Conservation (phyloP, 1,140 invertebrate species). For the Hyposmocoma kahamanoa region DNA sequence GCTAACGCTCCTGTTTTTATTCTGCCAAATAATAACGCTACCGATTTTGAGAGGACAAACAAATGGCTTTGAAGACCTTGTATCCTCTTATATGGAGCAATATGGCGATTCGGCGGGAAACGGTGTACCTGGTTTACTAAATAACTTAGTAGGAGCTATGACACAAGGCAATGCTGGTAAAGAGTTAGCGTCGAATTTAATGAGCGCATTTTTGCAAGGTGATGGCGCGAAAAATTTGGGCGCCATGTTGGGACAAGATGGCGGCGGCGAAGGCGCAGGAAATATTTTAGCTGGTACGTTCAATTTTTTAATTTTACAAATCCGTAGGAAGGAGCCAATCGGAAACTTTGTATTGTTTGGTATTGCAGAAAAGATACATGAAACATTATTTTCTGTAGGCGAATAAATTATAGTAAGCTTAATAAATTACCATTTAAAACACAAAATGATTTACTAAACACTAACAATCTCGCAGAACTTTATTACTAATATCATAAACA, state of each 20-base stretch:
- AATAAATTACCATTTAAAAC: no score
- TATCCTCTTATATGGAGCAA: slow-evolving; percentile 74
- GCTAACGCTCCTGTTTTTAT: slow-evolving; percentile 23
- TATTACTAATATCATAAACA: no score
- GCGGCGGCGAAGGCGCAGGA: slow-evolving; percentile 20
- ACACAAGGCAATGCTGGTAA: slow-evolving; percentile 53
- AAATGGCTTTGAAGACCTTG: slow-evolving; percentile 71
- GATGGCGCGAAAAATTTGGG: slow-evolving; percentile 65
- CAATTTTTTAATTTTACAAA: no score
- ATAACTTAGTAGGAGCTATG: no score
- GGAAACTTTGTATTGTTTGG: no score
- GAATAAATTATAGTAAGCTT: no score
- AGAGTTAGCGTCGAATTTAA: slow-evolving; percentile 58
- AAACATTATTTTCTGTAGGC: no score
- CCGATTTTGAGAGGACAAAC: slow-evolving; percentile 31
- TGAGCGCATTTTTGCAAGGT: slow-evolving; percentile 76
- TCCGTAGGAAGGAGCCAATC: no score
- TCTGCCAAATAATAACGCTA: slow-evolving; percentile 33
- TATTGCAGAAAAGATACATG: no score
- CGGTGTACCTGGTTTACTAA: no score
- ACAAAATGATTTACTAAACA: no score
- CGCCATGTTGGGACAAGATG: slow-evolving; percentile 41
- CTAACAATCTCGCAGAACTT: no score
- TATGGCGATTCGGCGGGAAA: slow-evolving; percentile 65
- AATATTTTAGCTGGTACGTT: slow-evolving; percentile 58